Evolutionary conservation across 2,797 vertebrate genomes (phyloP).

Genomic region (Synaphobranchus kaupii): DNA sequence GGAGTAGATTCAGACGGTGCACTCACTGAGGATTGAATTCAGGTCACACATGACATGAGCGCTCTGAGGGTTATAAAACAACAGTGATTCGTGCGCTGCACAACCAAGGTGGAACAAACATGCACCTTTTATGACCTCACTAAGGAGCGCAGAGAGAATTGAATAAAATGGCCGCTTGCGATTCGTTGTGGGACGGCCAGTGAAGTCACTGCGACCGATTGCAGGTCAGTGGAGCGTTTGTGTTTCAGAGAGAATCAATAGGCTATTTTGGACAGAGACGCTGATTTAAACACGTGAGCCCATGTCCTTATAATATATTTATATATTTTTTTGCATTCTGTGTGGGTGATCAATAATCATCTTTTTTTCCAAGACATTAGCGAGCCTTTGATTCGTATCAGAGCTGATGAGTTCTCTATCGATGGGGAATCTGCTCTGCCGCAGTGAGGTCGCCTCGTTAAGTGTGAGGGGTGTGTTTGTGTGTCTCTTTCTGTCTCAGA

Average conservation of each 20-base stretch:
- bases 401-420: background rate
- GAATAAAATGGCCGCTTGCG: background rate
- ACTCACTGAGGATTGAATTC: background rate
- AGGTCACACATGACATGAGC: background rate
- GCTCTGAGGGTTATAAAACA: background rate
- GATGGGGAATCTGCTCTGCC: background rate
- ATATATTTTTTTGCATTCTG: background rate
- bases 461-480: background rate
- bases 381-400: conserved; percentile 3
- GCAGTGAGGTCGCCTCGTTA: background rate
- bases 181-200: background rate
- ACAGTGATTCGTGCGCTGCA: background rate
- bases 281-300: conserved; percentile 11
- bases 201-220: background rate
- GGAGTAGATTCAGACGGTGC: background rate
- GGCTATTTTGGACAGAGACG: background rate
- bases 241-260: background rate
- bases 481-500: background rate
- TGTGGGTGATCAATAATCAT: background rate
- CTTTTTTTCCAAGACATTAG: background rate
- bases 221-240: background rate
- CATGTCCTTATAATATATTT: background rate
- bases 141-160: background rate
- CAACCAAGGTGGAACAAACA: background rate
- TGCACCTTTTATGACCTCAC: background rate